A percentile compares a stretch with the other conserved stretches of the same genome.
Evolutionary conservation across 2,113 vertebrate species (phyloP).

Genomic region (Galeopterus variegatus): DNA sequence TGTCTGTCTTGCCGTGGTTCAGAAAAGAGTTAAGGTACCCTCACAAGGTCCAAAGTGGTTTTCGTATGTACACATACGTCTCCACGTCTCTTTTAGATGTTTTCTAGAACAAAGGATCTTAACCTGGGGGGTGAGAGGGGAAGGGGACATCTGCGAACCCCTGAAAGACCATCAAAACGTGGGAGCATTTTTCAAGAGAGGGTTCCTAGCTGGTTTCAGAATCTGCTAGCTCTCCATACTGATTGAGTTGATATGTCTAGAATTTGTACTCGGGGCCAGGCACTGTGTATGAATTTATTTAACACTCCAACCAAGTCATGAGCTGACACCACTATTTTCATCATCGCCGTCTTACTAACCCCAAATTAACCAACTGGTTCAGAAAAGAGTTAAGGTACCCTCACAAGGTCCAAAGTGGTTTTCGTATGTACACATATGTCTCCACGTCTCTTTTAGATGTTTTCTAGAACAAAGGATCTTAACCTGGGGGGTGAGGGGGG

Average conservation of each 20-base stretch:
- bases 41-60: too few species aligned
- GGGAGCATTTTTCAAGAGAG: accelerated
- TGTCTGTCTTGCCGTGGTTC: background rate
- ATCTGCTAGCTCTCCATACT: too few species aligned
- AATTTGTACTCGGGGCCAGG: background rate
- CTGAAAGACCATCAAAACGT: background rate
- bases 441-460: background rate
- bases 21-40: background rate
- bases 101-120: background rate
- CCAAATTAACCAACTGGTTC: too few species aligned
- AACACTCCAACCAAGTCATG: background rate
- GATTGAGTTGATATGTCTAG: background rate
- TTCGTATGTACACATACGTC: background rate
- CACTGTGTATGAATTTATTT: background rate
- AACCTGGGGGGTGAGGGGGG: too few species aligned
- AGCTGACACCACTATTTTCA: background rate
- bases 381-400: background rate
- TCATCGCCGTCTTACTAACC: background rate
- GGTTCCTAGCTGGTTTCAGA: background rate
- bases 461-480: background rate
- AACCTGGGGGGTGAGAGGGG: too few species aligned
- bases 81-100: background rate
- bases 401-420: too few species aligned
- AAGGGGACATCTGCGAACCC: background rate
- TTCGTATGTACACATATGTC: background rate